These are phyloP conservation scores for Oophaga sylvatica DNA, from an alignment of 2,797 vertebrate species.

Conservation along the genomic window DNA sequence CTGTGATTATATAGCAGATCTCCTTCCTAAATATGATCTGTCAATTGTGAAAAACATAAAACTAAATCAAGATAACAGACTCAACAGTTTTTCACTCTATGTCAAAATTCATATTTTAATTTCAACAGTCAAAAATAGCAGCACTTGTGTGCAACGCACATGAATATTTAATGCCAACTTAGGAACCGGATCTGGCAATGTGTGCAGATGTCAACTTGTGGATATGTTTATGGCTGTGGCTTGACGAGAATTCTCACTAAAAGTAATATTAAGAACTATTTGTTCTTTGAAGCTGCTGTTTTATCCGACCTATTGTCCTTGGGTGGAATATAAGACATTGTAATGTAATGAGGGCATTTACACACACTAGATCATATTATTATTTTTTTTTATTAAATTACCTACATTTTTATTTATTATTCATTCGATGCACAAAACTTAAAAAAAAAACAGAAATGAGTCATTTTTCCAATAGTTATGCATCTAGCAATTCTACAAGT, in stretches of 20 bases:
- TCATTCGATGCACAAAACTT: neutral
- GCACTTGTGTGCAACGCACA: constrained; percentile 40
- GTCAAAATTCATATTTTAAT: constrained; percentile 54
- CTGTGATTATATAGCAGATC: no score
- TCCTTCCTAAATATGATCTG: neutral
- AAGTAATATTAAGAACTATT: constrained; percentile 42
- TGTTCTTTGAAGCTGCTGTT: constrained; percentile 38
- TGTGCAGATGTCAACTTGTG: constrained; percentile 50
- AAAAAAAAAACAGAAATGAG: neutral
- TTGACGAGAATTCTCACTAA: constrained; percentile 53
- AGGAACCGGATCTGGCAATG: constrained; percentile 55
- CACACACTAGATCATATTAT: neutral
- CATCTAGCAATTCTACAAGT: no score
- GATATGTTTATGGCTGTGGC: constrained; percentile 53
- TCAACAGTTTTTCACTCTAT: constrained; percentile 41
- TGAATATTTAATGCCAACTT: constrained; percentile 52
- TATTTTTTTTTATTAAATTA: neutral
- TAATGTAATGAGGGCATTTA: neutral
- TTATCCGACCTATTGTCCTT: constrained; percentile 40
- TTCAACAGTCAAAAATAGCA: constrained; percentile 54
- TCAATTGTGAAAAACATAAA: constrained; percentile 14
- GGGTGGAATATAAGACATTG: neutral
- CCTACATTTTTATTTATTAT: neutral
- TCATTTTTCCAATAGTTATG: no score
- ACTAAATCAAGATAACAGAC: neutral